phyloP scores from a whole-genome alignment of 1,140 invertebrate genomes.

The Colletes latitarsis region DNA sequence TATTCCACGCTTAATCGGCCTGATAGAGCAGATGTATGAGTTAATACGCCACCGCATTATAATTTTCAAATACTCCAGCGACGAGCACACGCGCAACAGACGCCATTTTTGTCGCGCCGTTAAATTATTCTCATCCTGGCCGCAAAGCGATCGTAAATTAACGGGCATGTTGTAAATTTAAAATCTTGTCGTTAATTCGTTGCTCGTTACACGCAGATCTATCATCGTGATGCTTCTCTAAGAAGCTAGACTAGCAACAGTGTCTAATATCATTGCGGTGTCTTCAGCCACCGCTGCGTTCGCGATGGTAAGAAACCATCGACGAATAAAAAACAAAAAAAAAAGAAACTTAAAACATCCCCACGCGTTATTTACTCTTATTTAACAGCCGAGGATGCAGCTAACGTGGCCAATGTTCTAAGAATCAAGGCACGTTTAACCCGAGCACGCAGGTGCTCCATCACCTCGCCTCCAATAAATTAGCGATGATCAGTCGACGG shows the following conservation, averaged over 20 bases:
- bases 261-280: neutral
- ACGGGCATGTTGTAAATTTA: neutral
- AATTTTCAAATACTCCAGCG: neutral
- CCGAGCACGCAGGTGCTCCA: conserved; percentile 18
- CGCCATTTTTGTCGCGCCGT: neutral
- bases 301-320: neutral
- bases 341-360: neutral
- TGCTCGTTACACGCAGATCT: neutral
- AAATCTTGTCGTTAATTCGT: neutral
- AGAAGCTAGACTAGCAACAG: neutral
- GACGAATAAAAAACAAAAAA: neutral
- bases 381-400: neutral
- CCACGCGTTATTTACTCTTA: neutral
- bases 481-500: conserved; percentile 28
- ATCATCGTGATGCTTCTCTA: neutral
- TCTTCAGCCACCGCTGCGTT: neutral
- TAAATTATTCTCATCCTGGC: neutral
- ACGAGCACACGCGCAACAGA: too few species aligned
- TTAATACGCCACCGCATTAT: neutral
- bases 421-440: conserved; percentile 8
- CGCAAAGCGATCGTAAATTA: conserved; percentile 9
- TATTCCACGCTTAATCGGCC: conserved; percentile 26
- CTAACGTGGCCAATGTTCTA: neutral
- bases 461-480: conserved; percentile 25
- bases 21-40: neutral